Percentiles rank a stretch among this genome's conserved stretches.
Conservation (phyloP, 2,113 vertebrate genomes). For the Pseudolaguvia tuberculata region DNA sequence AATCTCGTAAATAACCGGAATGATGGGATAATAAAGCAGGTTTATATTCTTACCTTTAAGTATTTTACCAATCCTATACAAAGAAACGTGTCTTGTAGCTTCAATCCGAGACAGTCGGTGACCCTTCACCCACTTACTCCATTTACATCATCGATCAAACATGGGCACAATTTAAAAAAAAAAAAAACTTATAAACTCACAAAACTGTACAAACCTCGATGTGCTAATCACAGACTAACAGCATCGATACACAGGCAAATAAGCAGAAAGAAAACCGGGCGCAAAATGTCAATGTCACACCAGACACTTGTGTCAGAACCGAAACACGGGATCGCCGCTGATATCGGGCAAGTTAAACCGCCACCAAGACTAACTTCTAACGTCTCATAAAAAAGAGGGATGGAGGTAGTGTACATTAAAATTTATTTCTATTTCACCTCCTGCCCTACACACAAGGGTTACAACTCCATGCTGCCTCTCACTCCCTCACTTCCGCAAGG, state of each 20-base stretch:
- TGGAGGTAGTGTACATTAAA: background rate
- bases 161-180: background rate
- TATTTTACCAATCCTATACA: background rate
- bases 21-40: too few relatives aligned
- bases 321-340: background rate
- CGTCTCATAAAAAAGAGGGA: too few relatives aligned
- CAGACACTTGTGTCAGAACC: background rate
- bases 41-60: slow-evolving; percentile 8
- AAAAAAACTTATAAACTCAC: background rate
- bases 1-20: too few relatives aligned
- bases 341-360: background rate
- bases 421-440: background rate
- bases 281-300: slow-evolving; percentile 29
- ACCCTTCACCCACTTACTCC: slow-evolving; percentile 5
- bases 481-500: background rate
- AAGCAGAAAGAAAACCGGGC: background rate
- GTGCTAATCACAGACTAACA: background rate
- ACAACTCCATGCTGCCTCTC: background rate
- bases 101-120: background rate
- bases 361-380: background rate
- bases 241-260: background rate
- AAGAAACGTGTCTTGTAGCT: background rate
- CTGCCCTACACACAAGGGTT: background rate
- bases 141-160: background rate
- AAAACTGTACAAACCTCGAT: background rate